A percentile compares a stretch with the other conserved stretches of the same genome.
Evolutionary conservation across 1,140 invertebrate species (phyloP).

Genomic region (Heliconius hewitsoni): DNA sequence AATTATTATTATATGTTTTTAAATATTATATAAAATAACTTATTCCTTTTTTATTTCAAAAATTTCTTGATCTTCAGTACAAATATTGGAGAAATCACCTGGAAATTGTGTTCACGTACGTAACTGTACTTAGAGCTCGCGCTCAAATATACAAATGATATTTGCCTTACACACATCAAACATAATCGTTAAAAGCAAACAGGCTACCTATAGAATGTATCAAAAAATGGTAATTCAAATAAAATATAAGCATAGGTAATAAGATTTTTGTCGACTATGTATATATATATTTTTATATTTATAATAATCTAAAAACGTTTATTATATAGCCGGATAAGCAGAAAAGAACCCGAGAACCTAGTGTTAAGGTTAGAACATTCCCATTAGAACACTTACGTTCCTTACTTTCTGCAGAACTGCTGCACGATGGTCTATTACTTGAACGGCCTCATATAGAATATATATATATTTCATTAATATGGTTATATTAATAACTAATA

Average conservation of each 20-base stretch:
- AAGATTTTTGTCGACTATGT: neutral
- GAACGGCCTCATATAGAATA: too few relatives aligned
- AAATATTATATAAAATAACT: too few relatives aligned
- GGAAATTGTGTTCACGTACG: neutral
- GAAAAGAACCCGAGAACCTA: too few relatives aligned
- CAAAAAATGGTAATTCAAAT: constrained; percentile 21
- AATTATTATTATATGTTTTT: too few relatives aligned
- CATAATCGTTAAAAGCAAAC: constrained; percentile 37
- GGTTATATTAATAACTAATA: neutral
- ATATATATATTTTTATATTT: neutral
- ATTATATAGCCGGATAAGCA: too few relatives aligned
- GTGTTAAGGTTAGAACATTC: too few relatives aligned
- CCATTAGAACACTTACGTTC: too few relatives aligned
- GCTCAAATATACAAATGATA: constrained; percentile 31
- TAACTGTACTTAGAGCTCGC: neutral
- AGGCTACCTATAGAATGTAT: constrained; percentile 20
- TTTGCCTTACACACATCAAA: constrained; percentile 33
- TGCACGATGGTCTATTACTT: too few relatives aligned
- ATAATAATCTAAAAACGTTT: too few relatives aligned
- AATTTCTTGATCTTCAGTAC: neutral
- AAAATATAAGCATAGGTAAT: neutral
- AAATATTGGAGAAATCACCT: constrained; percentile 1
- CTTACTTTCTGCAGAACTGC: too few relatives aligned
- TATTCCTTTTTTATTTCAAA: neutral
- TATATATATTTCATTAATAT: too few relatives aligned